A percentile compares a stretch with the other conserved stretches of the same genome.
Evolutionary conservation across 2,888 invertebrate genomes (phyloP).

Genomic region (Apotomis turbidana): DNA sequence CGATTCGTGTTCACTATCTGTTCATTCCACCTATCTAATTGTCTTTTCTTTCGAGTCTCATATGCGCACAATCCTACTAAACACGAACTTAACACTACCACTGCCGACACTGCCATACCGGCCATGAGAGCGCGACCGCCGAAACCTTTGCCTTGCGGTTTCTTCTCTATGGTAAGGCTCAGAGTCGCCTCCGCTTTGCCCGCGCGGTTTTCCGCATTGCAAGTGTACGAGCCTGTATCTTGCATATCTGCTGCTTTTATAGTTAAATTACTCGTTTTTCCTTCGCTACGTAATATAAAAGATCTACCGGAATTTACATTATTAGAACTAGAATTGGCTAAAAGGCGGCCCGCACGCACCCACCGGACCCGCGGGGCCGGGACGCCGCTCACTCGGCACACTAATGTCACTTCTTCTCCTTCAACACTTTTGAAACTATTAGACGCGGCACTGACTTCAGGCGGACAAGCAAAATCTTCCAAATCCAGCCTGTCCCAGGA

Average conservation of each 20-base stretch:
- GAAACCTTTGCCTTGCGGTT: constrained; percentile 83
- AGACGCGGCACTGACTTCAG: constrained; percentile 86
- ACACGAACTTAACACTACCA: constrained; percentile 87
- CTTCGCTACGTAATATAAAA: constrained; percentile 86
- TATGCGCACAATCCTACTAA: constrained; percentile 87
- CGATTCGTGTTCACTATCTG: constrained; percentile 78
- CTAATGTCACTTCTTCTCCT: constrained; percentile 89
- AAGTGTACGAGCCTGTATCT: constrained; percentile 90
- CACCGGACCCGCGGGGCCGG: constrained; percentile 90
- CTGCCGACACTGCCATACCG: constrained; percentile 87
- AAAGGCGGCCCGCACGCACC: constrained; percentile 87
- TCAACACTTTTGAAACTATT: constrained; percentile 86
- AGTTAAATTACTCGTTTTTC: constrained; percentile 88
- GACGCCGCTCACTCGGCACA: constrained; percentile 87
- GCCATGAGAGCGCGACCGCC: constrained; percentile 86
- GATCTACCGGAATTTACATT: constrained; percentile 82
- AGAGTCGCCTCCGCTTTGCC: constrained; percentile 90
- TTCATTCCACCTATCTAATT: constrained; percentile 79
- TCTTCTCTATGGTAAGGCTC: constrained; percentile 87
- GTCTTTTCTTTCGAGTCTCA: constrained; percentile 85
- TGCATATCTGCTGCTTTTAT: constrained; percentile 88
- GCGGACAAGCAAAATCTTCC: constrained; percentile 92
- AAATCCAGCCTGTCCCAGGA: constrained; percentile 90
- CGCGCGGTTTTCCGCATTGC: constrained; percentile 92
- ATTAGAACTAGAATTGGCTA: constrained; percentile 83